Base-by-base conservation (phyloP, 53 echinoderm and acorn worm species). In the Holothuria leucospilota region DNA sequence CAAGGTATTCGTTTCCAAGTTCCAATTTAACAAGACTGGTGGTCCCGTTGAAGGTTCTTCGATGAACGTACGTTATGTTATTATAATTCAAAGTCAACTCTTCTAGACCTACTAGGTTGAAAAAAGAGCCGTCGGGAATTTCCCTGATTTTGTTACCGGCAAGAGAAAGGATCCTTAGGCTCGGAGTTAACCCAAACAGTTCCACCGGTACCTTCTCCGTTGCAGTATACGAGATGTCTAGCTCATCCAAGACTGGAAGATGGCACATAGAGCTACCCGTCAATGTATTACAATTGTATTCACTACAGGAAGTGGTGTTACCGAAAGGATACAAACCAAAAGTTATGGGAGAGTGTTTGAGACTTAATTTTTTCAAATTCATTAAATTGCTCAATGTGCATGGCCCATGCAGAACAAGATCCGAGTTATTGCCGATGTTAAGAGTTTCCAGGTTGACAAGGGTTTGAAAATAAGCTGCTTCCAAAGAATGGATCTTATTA, bases 201-300 rank as follows among this genome's bases (percentile, higher is more conserved):
- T 80, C 62, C 52, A 61, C 61, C 4, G 59, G 59, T 0, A 80
- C 62, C 5, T 80, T 59, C 0, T 59, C 39, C 15, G 80, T 80
- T 21, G 61, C 24, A 59, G 80, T 80, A n/a, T 80, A 23, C 26
- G 80, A 80, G 20, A 80, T 34, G 14, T 80, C 80, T 6, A 80
- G 38, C 62, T 80, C 61, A 21, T 26, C 15, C 30, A 80, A 13
- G 1, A 59, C 2, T 24, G 60, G 80, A 3, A 80, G 34, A 62
- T 80, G 80, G 29, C 80, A 80, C 16, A 27, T 80, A 15, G 18
- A 56, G 20, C 29, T 61, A 38, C 56, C 60, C 6, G 61, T 53
- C 53, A 80, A n/a, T 29, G 61, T 59, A 59, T 61, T 80, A 59
- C 80, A 80, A 29, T 23, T 58, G 20, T 80, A 80, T 53, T 58